phyloP scores from a whole-genome alignment of 2,888 invertebrate genomes.

The Hypercompe scribonia region DNA sequence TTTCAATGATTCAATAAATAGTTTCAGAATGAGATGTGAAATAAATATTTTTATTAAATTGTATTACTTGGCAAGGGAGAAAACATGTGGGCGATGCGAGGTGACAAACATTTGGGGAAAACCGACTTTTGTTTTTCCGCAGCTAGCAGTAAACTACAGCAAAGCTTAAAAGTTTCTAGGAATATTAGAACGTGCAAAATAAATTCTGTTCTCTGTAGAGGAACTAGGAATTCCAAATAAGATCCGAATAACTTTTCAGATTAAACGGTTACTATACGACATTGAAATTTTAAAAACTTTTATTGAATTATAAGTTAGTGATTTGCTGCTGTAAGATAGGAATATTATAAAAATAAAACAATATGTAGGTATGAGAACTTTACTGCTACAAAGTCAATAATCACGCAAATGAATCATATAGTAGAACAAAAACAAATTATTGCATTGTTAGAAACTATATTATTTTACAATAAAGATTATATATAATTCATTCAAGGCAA shows the following conservation, averaged over 20 bases:
- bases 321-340: slow-evolving; percentile 54
- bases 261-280: no score
- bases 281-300: no score
- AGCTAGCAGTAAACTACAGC: slow-evolving; percentile 28
- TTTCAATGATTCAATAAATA: slow-evolving; percentile 78
- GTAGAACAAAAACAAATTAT: slow-evolving; percentile 41
- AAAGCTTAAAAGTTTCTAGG: slow-evolving; percentile 23
- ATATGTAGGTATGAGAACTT: slow-evolving; percentile 39
- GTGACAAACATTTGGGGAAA: slow-evolving; percentile 46
- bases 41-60: slow-evolving; percentile 57
- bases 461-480: slow-evolving; percentile 27
- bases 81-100: slow-evolving; percentile 38
- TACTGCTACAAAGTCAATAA: slow-evolving; percentile 46
- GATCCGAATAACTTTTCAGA: neutral
- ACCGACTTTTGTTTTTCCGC: slow-evolving; percentile 39
- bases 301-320: slow-evolving; percentile 51
- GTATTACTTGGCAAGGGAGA: slow-evolving; percentile 58
- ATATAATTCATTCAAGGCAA: slow-evolving; percentile 17
- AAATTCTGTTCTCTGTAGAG: neutral
- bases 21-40: slow-evolving; percentile 67
- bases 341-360: slow-evolving; percentile 53
- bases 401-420: slow-evolving; percentile 52
- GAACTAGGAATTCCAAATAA: neutral
- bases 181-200: neutral
- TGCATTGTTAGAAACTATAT: slow-evolving; percentile 39